A percentile compares a stretch with the other conserved stretches of the same genome.
These are phyloP conservation scores for Drosophila putrida DNA, from an alignment of 2,888 invertebrate species.

Conservation along the genomic window DNA sequence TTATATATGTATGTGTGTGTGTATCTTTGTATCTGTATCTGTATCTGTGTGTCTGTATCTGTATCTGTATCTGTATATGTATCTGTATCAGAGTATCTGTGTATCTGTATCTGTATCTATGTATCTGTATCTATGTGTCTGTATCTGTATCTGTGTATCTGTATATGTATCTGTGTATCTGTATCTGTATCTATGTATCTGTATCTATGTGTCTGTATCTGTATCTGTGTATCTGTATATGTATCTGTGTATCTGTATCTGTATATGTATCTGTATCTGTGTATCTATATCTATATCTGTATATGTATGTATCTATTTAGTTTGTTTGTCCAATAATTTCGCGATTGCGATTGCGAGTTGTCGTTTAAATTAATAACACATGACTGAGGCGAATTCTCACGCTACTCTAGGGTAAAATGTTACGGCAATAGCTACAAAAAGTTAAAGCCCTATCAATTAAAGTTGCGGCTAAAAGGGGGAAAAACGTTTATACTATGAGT, in stretches of 20 bases:
- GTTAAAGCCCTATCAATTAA: slow-evolving; percentile 60
- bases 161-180: no score
- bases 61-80: slow-evolving; percentile 9
- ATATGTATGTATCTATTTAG: slow-evolving; percentile 3
- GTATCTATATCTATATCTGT: slow-evolving; percentile 8
- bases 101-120: not conserved
- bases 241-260: slow-evolving; percentile 13
- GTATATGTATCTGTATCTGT: not conserved
- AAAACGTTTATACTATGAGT: not conserved
- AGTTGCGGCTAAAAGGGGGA: slow-evolving; percentile 19
- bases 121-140: slow-evolving; percentile 2
- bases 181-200: not conserved
- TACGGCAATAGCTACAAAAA: slow-evolving; percentile 21
- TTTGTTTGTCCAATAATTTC: slow-evolving; percentile 54
- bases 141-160: no score
- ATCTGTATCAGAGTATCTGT: slow-evolving; percentile 8
- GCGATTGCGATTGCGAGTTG: slow-evolving; percentile 21
- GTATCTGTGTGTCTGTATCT: slow-evolving; percentile 1
- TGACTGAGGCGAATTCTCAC: slow-evolving; percentile 64
- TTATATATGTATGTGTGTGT: slow-evolving; percentile 2
- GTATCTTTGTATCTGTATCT: not conserved
- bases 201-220: slow-evolving; percentile 2
- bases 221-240: not conserved
- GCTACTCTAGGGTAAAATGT: slow-evolving; percentile 48
- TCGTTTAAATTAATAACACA: slow-evolving; percentile 71